These are phyloP conservation scores for Drosophila insularis DNA, from an alignment of 1,140 invertebrate genomes.

Conservation along the genomic window DNA sequence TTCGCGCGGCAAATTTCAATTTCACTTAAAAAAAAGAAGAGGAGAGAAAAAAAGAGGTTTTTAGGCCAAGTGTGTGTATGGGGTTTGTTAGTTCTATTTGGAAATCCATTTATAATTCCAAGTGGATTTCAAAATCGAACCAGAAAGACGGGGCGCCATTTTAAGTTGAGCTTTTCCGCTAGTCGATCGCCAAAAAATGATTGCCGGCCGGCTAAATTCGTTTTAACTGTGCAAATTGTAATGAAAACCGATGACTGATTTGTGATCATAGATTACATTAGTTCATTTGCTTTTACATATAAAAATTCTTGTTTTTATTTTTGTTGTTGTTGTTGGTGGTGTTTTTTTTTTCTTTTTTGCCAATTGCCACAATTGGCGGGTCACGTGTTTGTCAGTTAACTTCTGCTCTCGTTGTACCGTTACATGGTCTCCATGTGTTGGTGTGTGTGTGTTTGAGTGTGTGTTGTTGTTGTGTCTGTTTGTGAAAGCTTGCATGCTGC, in stretches of 20 bases:
- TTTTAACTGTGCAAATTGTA: background rate
- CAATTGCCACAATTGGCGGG: constrained; percentile 77
- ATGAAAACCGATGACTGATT: constrained; percentile 10
- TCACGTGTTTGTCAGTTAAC: constrained; percentile 78
- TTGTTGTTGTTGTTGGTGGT: constrained; percentile 44
- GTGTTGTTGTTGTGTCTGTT: constrained; percentile 44
- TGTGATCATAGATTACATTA: constrained; percentile 34
- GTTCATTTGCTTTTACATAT: constrained; percentile 27
- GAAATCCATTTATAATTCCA: background rate
- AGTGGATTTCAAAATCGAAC: background rate
- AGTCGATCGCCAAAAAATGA: constrained; percentile 29
- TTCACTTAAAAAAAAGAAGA: constrained; percentile 61
- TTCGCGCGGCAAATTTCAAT: constrained; percentile 47
- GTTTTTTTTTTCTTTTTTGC: constrained; percentile 55
- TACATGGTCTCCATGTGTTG: constrained; percentile 51
- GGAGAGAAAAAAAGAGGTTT: constrained; percentile 48
- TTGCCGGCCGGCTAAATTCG: constrained; percentile 39
- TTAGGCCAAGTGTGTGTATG: constrained; percentile 46
- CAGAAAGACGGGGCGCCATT: background rate
- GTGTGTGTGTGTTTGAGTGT: constrained; percentile 12
- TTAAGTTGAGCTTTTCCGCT: background rate
- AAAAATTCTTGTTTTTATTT: constrained; percentile 34
- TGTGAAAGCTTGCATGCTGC: constrained; percentile 72
- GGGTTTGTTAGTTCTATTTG: background rate
- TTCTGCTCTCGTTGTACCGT: constrained; percentile 77